These are phyloP conservation scores for Acromyrmex charruanus DNA, from an alignment of 1,140 invertebrate genomes.

Conservation along the genomic window DNA sequence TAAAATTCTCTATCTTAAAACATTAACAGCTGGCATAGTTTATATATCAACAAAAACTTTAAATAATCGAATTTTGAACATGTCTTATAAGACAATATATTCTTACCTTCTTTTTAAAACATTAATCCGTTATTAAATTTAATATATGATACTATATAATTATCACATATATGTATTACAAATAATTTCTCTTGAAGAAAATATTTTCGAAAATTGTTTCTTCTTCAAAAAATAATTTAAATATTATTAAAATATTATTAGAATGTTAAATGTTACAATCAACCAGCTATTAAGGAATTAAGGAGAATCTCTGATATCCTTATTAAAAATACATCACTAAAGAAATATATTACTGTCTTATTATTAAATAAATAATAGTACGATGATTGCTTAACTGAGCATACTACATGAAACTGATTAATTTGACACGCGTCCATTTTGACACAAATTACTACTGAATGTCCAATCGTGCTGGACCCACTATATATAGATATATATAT, in stretches of 20 bases:
- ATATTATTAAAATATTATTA: background rate
- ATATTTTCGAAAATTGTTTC: background rate
- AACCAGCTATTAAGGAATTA: conserved; percentile 55
- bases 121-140: conserved; percentile 16
- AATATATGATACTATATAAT: background rate
- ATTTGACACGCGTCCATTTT: conserved; percentile 60
- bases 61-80: background rate
- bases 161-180: background rate
- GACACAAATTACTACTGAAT: conserved; percentile 59
- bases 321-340: conserved; percentile 29
- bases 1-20: conserved; percentile 32
- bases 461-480: conserved; percentile 36
- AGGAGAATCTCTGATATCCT: conserved; percentile 17
- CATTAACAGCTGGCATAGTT: conserved; percentile 41
- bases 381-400: conserved; percentile 48
- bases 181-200: background rate
- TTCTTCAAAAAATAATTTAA: background rate
- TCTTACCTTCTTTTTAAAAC: background rate
- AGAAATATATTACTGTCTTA: conserved; percentile 37
- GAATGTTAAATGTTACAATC: background rate
- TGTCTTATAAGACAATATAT: background rate
- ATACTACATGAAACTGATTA: conserved; percentile 42
- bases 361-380: conserved; percentile 42
- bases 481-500: conserved; percentile 31
- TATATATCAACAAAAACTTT: background rate